Evolutionary conservation across 2,797 vertebrate genomes (phyloP), one percentile per base, ranked within the genome.

Genomic region (Meda fulgida): DNA sequence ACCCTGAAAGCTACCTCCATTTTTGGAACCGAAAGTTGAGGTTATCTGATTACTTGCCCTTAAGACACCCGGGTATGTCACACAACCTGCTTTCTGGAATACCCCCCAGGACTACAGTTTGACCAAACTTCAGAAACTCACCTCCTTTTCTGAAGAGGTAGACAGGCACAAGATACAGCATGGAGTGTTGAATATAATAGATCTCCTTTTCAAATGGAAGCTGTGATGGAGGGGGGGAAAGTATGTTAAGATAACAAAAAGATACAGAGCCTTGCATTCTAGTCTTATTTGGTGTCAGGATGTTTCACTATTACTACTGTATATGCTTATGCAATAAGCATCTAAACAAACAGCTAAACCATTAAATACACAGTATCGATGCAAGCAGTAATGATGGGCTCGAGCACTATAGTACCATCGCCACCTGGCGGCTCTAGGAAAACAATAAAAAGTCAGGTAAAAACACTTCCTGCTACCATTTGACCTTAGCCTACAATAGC

Each of bases 101-200:
- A 48, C 23, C 3, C 23, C 43, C 51, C 34, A 18, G 51, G 1
- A 46, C 21, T 5, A 18, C 67, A 16, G 29, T 55, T 40, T 19
- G 51, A 11, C 34, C 21, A 4, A 10, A 40, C 34, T 83, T 40
- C 29, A 67, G 31, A 76, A 58, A 84, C 96, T 83, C 93, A 99
- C 98, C 98, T 97, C 97, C 97, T 96, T 97, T 99, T 91, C 95
- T 96, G 91, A 99, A 95, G 85, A 99, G 96, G 89, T 99, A 99
- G 72, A 99, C 92, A 89, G 98, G 98, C 60, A 99, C 98, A 87
- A 99, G 93, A 89, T 99, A 99, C 46, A 99, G 95, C 96, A 99
- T 97, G 91, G 96, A 96, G 89, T 99, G 98, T 89, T 99, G 98
- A 90, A 99, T 97, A 91, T 99, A 99, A 95, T 99, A 99, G 88